Base-by-base conservation (phyloP, 1,140 invertebrate genomes). In the Drosophila kurseongensis region DNA sequence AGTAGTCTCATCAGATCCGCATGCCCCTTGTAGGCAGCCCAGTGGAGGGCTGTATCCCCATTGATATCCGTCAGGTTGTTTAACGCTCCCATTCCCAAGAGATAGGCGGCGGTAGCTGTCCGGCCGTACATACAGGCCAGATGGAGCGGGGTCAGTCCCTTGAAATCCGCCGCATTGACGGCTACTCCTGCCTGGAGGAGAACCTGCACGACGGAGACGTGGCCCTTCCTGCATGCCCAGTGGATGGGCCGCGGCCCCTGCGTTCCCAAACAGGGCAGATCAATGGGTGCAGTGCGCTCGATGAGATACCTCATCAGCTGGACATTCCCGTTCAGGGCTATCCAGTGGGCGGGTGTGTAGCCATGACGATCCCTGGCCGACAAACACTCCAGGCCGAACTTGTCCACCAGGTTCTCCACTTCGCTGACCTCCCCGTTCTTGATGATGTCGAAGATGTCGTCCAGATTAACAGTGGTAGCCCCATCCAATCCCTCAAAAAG, bases 61-160 rank as follows among this genome's bases (percentile, higher is more conserved):
- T 98, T 98, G 73, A 97, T 97, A 85, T 98, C 97, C 6, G 96
- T 96, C 4, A 98, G 92, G 86, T 97, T 95, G 66, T 97, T 96
- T 1, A 96, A 93, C 12, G 96, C 97, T 29, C 96, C 97, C 94
- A 97, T 97, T 9, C 97, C 97, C 48, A 98, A 94, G 0, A 98
- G 93, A 93, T 97, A 98, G 0, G 97, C 96, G 0, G 97, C 97
- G 0, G 97, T 96, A 18, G 97, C 97, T 23, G 96, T 97, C 91
- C 97, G 95, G 8, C 97, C 97, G 93, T 98, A 98, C 96, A 98
- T 98, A 78, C 97, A 97, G 0, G 97, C 97, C 1, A 97, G 97
- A 95, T 98, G 98, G 32, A 98, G 92, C 1, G 97, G 97, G 1
- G 97, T 98, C 36, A 97, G 91, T 6, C 97, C 97, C 94, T 98